Percentiles rank a stretch among this genome's conserved stretches.
These are phyloP conservation scores for Pterocles orientalis DNA, from an alignment of 2,113 vertebrate species.

Conservation along the genomic window DNA sequence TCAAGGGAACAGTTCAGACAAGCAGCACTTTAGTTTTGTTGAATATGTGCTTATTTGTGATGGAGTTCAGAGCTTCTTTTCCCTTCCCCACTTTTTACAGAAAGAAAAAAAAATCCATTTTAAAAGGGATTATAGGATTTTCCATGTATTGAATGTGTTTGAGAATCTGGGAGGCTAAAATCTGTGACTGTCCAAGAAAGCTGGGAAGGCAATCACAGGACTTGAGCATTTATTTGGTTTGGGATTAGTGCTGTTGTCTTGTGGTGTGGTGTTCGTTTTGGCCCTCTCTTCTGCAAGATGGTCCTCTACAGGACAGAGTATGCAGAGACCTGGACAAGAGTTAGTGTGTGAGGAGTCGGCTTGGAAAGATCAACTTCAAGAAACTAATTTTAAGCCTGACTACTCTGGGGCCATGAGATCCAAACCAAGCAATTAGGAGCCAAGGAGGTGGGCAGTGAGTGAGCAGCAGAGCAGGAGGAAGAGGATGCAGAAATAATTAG, in stretches of 20 bases:
- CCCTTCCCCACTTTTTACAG: not conserved
- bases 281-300: not conserved
- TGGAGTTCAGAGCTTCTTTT: not conserved
- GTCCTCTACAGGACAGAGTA: not conserved
- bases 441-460: not conserved
- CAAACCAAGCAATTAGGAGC: not conserved
- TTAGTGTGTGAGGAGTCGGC: not conserved
- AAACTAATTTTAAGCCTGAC: not conserved
- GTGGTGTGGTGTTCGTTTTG: not conserved
- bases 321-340: not conserved
- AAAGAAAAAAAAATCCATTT: not conserved
- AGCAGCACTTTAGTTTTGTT: not conserved
- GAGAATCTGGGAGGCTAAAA: not conserved
- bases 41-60: not conserved
- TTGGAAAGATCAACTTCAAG: not conserved
- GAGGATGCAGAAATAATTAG: not conserved
- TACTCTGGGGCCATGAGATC: accelerated
- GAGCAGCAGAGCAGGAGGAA: not conserved
- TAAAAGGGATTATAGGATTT: not conserved
- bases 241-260: not conserved
- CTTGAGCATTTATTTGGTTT: not conserved
- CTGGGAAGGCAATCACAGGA: not conserved
- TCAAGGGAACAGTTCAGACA: not conserved
- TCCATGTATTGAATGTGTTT: not conserved
- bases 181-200: not conserved